phyloP scores from a whole-genome alignment of 2,113 vertebrate species.

The Mustela lutreola region DNA sequence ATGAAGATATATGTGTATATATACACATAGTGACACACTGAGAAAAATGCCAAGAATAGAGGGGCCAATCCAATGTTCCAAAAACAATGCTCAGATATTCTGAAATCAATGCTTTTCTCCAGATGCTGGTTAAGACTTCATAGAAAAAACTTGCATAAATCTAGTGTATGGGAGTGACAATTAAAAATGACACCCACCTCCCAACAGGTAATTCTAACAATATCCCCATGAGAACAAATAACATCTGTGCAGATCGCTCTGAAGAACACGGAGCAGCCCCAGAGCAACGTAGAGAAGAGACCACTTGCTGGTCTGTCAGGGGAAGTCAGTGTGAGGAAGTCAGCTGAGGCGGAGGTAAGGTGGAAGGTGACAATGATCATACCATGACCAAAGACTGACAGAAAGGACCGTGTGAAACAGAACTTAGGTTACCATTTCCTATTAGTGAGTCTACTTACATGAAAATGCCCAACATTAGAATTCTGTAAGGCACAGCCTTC shows the following conservation, averaged over 20 bases:
- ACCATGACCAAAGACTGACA: neutral
- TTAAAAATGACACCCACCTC: neutral
- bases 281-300: neutral
- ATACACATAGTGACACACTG: neutral
- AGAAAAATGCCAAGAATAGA: neutral
- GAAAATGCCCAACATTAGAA: neutral
- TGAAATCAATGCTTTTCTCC: neutral
- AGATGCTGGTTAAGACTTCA: neutral
- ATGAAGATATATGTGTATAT: neutral
- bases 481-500: neutral
- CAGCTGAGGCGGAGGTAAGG: neutral
- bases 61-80: neutral
- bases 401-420: neutral
- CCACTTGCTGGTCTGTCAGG: neutral
- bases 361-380: neutral
- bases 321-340: neutral
- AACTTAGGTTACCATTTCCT: neutral
- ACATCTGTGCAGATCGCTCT: neutral
- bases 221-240: constrained; percentile 23
- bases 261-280: neutral
- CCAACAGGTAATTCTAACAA: constrained; percentile 42
- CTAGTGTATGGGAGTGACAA: neutral
- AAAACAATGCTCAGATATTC: constrained; percentile 20
- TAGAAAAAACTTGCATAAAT: neutral
- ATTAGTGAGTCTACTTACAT: neutral